Evolutionary conservation across 2,888 invertebrate genomes (phyloP), one percentile per base, ranked within the genome.

Genomic region (Drosophila peninsularis): DNA sequence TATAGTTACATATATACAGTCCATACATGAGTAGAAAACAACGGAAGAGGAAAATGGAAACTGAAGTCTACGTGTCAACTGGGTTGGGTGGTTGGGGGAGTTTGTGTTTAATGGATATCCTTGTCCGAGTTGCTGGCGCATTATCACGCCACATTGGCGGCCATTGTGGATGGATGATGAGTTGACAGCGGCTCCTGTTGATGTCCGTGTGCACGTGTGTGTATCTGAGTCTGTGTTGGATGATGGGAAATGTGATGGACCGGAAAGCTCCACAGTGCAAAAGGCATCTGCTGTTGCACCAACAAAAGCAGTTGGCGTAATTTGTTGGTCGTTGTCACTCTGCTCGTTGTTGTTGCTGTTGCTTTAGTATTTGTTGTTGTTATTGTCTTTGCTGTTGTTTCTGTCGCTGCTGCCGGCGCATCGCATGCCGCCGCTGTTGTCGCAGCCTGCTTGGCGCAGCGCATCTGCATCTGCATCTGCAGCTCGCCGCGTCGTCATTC

Each of bases 401-500:
- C 50, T 63, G 71, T 55, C 58, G 70, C 75, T 66, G 71, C 71
- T 60, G 14, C 66, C 71, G 71, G 72, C 64, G 72, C 76, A 67
- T 65, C 60, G 56, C 63, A 70, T 41, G 53, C 37, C 50, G 64
- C 62, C 27, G 50, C 66, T 42, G 30, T n/a, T 19, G 57, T 50
- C 42, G 42, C 54, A n/a, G 37, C 34, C 49, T 60, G 63, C 61
- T 62, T 65, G 78, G 62, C 78, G 78, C 76, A 73, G 42, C 78
- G 74, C 76, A 84, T 82, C 80, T 75, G 94, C 86, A 80, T 75
- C 70, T 82, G 61, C 78, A 52, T 75, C 87, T 76, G 94, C 83
- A 81, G 85, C 72, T 87, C 83, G 70, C 88, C 88, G 93, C 93
- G 92, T 90, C 91, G 93, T 95, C 95, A 95, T 94, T 96, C 96